phyloP scores from a whole-genome alignment of 2,797 vertebrate species.

The Momotus momota region DNA sequence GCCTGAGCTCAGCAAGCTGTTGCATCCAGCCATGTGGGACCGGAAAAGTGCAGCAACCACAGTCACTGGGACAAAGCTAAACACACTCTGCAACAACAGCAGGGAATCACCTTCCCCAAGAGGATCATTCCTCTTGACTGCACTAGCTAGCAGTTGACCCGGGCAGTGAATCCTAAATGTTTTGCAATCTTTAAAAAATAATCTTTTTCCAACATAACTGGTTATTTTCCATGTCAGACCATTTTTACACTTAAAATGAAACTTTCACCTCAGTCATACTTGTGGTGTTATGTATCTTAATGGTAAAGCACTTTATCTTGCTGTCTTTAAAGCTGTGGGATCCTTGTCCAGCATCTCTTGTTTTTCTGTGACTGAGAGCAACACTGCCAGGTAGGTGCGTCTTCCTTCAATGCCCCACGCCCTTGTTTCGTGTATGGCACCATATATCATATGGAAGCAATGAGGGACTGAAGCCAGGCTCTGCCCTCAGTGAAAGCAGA shows the following conservation, averaged over 20 bases:
- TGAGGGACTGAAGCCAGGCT: background rate
- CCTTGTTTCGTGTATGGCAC: accelerated
- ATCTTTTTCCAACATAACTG: background rate
- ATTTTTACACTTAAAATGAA: background rate
- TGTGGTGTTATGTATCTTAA: background rate
- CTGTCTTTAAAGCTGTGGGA: background rate
- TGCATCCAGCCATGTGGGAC: accelerated
- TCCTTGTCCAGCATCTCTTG: background rate
- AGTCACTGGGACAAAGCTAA: background rate
- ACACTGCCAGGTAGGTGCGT: background rate
- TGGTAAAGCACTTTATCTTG: background rate
- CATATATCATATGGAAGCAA: background rate
- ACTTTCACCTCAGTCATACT: background rate
- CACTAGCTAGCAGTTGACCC: background rate
- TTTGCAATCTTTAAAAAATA: background rate
- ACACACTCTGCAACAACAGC: background rate
- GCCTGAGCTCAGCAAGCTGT: background rate
- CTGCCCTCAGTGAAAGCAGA: background rate
- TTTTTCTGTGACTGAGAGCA: background rate
- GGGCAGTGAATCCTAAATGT: background rate
- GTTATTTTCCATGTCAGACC: background rate
- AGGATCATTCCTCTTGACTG: background rate
- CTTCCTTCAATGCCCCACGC: background rate
- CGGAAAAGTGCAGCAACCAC: background rate
- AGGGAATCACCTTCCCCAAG: background rate